These are phyloP conservation scores for Anoplopoma fimbria DNA, from an alignment of 2,113 vertebrate species.

Conservation along the genomic window DNA sequence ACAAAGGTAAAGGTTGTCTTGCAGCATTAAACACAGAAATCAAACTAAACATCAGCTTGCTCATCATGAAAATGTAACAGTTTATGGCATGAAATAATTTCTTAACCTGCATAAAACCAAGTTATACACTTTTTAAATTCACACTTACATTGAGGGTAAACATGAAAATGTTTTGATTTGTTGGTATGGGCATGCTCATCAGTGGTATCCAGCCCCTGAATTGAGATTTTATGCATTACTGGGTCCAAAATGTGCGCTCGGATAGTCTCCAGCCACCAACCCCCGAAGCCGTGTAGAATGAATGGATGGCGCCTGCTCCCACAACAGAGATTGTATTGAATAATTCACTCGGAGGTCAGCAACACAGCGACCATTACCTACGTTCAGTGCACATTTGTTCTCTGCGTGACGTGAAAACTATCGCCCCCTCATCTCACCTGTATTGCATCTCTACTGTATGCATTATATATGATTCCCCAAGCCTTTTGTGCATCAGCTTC, in stretches of 20 bases:
- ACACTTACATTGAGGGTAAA: not conserved
- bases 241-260: not conserved
- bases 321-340: not conserved
- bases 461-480: constrained; percentile 11
- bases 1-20: too few species aligned
- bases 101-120: too few species aligned
- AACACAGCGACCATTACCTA: not conserved
- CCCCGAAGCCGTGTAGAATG: not conserved
- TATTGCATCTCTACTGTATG: not conserved
- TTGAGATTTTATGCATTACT: not conserved
- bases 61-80: too few species aligned
- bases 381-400: constrained; percentile 1
- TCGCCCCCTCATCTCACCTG: not conserved
- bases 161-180: not conserved
- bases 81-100: too few species aligned
- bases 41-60: too few species aligned
- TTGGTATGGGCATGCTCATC: not conserved
- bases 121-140: too few species aligned
- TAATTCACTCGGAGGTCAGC: constrained; percentile 2
- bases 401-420: not conserved
- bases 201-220: not conserved
- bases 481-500: constrained; percentile 11
- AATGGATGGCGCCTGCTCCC: not conserved
- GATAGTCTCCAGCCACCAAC: not conserved
- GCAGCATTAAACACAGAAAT: too few species aligned